Conservation (phyloP, 2,113 vertebrate genomes). For the Sinocyclocheilus grahami region DNA sequence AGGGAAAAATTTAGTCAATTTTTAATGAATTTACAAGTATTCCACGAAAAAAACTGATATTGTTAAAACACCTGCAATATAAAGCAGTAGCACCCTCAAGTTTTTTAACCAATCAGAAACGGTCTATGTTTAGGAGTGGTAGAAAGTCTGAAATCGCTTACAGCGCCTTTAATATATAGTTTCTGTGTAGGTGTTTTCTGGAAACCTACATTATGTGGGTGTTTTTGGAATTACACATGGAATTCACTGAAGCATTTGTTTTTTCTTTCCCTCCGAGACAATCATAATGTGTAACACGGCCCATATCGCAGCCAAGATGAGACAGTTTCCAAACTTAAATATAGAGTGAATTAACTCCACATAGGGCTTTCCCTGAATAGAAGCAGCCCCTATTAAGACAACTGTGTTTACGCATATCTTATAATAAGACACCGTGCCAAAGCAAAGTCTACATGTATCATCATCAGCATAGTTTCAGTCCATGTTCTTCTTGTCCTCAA, state of each 20-base stretch:
- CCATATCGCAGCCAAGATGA: not conserved
- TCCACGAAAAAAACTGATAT: not conserved
- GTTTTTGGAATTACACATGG: not conserved
- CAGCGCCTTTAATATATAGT: not conserved
- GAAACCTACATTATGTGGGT: conserved; percentile 20
- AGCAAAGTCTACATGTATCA: conserved; percentile 10
- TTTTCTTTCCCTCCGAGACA: not conserved
- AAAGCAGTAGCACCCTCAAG: not conserved
- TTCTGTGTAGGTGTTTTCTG: conserved; percentile 11
- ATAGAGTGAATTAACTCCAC: not conserved
- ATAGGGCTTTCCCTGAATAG: not conserved
- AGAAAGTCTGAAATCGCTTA: not conserved
- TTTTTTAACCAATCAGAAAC: not conserved
- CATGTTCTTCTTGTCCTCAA: conserved; percentile 21
- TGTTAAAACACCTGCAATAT: not conserved
- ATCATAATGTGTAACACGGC: not conserved
- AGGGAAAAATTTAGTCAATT: not conserved
- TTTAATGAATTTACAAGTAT: not conserved
- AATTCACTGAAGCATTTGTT: not conserved
- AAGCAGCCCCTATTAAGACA: not conserved
- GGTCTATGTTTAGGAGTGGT: not conserved
- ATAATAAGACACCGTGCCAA: conserved; percentile 4
- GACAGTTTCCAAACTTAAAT: conserved; percentile 9
- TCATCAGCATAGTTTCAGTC: not conserved
- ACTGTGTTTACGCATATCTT: conserved; percentile 18